Conservation (phyloP, 2,888 invertebrate species). For the Parapristionchus giblindavisi region DNA sequence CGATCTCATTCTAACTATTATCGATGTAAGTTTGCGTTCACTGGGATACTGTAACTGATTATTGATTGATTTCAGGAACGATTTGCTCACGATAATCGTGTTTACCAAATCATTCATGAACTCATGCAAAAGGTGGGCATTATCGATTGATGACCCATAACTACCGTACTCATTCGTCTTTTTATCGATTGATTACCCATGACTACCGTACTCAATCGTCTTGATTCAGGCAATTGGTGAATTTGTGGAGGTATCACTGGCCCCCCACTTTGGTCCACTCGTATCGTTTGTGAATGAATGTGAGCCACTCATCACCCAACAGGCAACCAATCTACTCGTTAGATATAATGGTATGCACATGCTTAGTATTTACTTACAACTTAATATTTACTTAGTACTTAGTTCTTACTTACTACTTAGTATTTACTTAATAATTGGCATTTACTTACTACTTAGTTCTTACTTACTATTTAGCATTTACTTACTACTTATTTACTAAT, state of each 20-base stretch:
- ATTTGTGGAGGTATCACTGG: constrained; percentile 82
- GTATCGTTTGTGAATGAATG: constrained; percentile 96
- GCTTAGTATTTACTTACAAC: too few relatives aligned
- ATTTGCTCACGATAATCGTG: constrained; percentile 93
- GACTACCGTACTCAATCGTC: constrained; percentile 75
- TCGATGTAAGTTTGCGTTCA: constrained; percentile 68
- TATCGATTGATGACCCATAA: too few relatives aligned
- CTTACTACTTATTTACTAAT: too few relatives aligned
- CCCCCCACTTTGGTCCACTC: constrained; percentile 93
- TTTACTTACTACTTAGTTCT: too few relatives aligned
- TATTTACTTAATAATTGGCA: too few relatives aligned
- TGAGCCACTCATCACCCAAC: constrained; percentile 81
- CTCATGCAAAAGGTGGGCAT: constrained; percentile 80
- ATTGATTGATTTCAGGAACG: constrained; percentile 71
- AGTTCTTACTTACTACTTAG: too few relatives aligned
- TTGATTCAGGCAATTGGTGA: constrained; percentile 75
- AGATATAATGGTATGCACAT: constrained; percentile 72
- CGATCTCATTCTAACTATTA: constrained; percentile 88
- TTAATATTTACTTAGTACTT: too few relatives aligned
- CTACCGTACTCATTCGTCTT: too few relatives aligned
- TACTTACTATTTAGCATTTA: too few relatives aligned
- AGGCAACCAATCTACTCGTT: constrained; percentile 72
- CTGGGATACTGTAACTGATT: constrained; percentile 73
- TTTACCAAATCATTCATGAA: constrained; percentile 91
- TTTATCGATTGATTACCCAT: too few relatives aligned